Conservation (phyloP, 2,888 invertebrate genomes). For the Thysanoteuthis rhombus region DNA sequence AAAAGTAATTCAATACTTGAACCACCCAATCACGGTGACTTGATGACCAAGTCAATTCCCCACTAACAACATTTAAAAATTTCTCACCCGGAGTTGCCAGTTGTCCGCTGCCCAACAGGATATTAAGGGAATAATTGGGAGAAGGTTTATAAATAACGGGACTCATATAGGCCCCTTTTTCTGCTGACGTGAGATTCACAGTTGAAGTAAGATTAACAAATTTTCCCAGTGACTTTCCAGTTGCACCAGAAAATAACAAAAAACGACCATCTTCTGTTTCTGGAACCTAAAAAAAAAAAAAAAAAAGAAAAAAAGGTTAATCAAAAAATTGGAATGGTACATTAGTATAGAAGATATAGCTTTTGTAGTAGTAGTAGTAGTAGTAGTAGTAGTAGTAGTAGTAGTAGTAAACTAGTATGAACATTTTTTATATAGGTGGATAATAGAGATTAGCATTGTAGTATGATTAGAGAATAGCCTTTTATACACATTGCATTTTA, state of each 20-base stretch:
- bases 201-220: slow-evolving; percentile 45
- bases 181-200: slow-evolving; percentile 42
- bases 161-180: slow-evolving; percentile 61
- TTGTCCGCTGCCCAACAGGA: slow-evolving; percentile 64
- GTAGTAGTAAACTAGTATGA: too few relatives aligned
- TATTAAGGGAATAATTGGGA: slow-evolving; percentile 52
- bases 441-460: too few relatives aligned
- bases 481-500: too few relatives aligned
- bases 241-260: slow-evolving; percentile 60
- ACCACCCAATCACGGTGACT: too few relatives aligned
- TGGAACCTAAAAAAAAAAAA: slow-evolving; percentile 44
- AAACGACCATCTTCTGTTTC: slow-evolving; percentile 55
- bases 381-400: too few relatives aligned
- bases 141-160: slow-evolving; percentile 55
- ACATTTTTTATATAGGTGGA: too few relatives aligned
- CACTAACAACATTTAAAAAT: neutral
- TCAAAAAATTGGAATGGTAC: too few relatives aligned
- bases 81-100: slow-evolving; percentile 59
- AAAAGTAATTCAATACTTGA: too few relatives aligned
- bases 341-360: too few relatives aligned
- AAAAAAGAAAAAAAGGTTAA: neutral
- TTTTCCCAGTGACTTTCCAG: slow-evolving; percentile 56
- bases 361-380: too few relatives aligned
- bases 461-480: too few relatives aligned
- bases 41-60: too few relatives aligned